Evolutionary conservation across 1,140 invertebrate genomes (phyloP).

Genomic region (Heliothis subflexa): DNA sequence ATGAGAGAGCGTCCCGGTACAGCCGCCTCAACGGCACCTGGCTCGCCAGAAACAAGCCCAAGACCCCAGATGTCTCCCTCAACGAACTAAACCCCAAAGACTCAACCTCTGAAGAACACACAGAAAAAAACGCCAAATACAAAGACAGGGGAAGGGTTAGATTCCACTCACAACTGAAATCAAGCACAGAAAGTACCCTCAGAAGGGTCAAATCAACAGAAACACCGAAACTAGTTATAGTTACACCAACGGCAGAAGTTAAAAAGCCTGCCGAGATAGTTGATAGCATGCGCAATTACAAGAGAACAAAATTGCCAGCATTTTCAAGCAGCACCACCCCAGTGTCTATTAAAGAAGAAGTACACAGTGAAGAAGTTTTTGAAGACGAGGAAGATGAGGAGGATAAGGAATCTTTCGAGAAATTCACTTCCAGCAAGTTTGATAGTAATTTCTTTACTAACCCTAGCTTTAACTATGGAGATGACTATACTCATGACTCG

Average conservation of each 20-base stretch:
- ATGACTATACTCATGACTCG: constrained; percentile 63
- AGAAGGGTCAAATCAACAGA: constrained; percentile 64
- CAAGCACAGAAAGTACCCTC: constrained; percentile 67
- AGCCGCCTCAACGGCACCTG: constrained; percentile 64
- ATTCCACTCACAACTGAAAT: constrained; percentile 68
- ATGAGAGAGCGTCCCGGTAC: constrained; percentile 65
- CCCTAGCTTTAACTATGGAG: constrained; percentile 70
- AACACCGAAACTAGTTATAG: constrained; percentile 69
- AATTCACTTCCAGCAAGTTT: constrained; percentile 71
- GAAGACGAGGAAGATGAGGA: constrained; percentile 69
- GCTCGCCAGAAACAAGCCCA: constrained; percentile 61
- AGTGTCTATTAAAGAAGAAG: constrained; percentile 59
- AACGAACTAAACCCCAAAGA: constrained; percentile 80
- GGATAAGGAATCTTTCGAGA: constrained; percentile 67
- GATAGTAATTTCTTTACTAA: constrained; percentile 73
- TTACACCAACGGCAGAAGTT: constrained; percentile 75
- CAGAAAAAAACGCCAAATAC: constrained; percentile 81
- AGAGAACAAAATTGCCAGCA: constrained; percentile 72
- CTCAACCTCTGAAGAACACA: constrained; percentile 73
- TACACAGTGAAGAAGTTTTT: constrained; percentile 62
- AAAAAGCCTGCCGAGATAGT: constrained; percentile 76
- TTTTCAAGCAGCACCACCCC: constrained; percentile 60
- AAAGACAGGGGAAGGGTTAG: constrained; percentile 80
- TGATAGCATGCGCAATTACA: constrained; percentile 72
- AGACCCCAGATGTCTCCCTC: constrained; percentile 69